These are phyloP conservation scores for Barypeithes pellucidus DNA, from an alignment of 2,888 invertebrate genomes.

Conservation along the genomic window DNA sequence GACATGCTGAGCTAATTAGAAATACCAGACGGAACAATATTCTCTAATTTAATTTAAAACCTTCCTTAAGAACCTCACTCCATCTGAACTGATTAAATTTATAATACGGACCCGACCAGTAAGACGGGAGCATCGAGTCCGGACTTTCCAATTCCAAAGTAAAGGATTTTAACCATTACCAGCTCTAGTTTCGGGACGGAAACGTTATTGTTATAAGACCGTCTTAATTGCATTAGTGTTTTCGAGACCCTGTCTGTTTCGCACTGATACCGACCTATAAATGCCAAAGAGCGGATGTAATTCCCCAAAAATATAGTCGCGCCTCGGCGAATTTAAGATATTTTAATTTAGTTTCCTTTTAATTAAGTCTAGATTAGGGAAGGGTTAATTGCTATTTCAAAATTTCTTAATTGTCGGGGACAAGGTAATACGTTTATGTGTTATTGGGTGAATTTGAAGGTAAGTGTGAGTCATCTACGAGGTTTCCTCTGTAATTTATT, in stretches of 20 bases:
- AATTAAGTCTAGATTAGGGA: conserved; percentile 26
- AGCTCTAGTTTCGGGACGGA: conserved; percentile 44
- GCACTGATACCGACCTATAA: conserved; percentile 53
- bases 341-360: conserved; percentile 41
- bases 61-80: conserved; percentile 31
- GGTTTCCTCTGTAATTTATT: not conserved
- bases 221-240: conserved; percentile 55
- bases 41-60: conserved; percentile 38
- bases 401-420: conserved; percentile 22
- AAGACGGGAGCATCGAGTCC: conserved; percentile 32
- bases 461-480: not conserved
- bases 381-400: conserved; percentile 30
- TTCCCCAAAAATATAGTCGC: conserved; percentile 53
- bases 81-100: conserved; percentile 48
- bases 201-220: conserved; percentile 54
- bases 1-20: not conserved
- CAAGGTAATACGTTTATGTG: conserved; percentile 14
- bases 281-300: conserved; percentile 52
- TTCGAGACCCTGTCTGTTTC: conserved; percentile 50
- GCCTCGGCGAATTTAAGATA: conserved; percentile 47
- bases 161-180: conserved; percentile 51
- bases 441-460: conserved; percentile 15
- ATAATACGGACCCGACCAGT: conserved; percentile 41
- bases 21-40: conserved; percentile 26
- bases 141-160: conserved; percentile 50